These are phyloP conservation scores for Blomia tropicalis DNA, from an alignment of 2,888 invertebrate genomes.

Conservation along the genomic window DNA sequence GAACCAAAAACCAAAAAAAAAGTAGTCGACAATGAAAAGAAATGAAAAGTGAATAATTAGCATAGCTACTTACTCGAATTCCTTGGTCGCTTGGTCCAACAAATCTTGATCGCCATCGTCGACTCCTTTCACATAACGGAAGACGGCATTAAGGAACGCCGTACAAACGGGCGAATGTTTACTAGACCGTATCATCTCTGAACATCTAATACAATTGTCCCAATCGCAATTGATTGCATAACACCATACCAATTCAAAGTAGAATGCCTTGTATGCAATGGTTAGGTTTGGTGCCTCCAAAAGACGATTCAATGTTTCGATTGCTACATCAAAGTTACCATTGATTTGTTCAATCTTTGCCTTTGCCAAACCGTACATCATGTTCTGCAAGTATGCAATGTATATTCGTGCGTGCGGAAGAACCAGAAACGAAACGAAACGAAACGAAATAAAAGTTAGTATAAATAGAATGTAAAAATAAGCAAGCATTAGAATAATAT, in stretches of 20 bases:
- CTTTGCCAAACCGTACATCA: conserved; percentile 12
- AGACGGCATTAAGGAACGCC: conserved; percentile 8
- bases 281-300: not conserved
- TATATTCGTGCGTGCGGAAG: not conserved
- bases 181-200: not conserved
- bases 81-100: conserved; percentile 8
- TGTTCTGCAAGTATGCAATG: conserved; percentile 1
- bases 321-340: conserved; percentile 14
- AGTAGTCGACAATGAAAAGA: too few relatives aligned
- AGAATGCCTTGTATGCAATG: conserved; percentile 10
- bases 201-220: not conserved
- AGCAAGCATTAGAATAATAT: too few relatives aligned
- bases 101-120: conserved; percentile 8
- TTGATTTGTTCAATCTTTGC: conserved; percentile 19
- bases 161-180: conserved; percentile 15
- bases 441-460: too few relatives aligned
- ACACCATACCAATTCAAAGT: conserved; percentile 12
- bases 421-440: too few relatives aligned
- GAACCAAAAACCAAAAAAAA: too few relatives aligned
- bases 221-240: conserved; percentile 18
- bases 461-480: too few relatives aligned
- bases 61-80: conserved; percentile 6
- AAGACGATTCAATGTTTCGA: not conserved
- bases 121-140: conserved; percentile 10
- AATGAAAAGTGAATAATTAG: not conserved